phyloP scores from a whole-genome alignment of 2,113 vertebrate species.

The Zootoca vivipara region DNA sequence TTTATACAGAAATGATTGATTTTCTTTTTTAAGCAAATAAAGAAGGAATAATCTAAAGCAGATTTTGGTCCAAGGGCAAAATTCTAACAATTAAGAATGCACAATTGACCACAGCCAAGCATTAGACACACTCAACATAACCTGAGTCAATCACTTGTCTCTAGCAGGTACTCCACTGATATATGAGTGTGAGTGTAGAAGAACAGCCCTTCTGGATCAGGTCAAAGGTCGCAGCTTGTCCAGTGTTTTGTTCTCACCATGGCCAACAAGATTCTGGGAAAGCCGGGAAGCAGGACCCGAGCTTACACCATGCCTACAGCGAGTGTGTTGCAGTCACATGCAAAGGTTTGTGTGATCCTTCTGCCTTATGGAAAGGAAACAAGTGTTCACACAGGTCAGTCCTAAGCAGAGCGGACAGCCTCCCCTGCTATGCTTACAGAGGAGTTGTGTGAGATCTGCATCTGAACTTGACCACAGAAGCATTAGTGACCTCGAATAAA shows the following conservation, averaged over 20 bases:
- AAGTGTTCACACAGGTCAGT: background rate
- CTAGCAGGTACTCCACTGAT: background rate
- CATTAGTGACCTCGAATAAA: background rate
- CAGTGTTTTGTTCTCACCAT: too few species aligned
- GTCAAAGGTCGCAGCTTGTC: too few species aligned
- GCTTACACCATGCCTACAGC: too few species aligned
- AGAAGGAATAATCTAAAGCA: background rate
- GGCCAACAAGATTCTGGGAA: too few species aligned
- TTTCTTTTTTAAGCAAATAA: background rate
- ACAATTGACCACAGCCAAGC: background rate
- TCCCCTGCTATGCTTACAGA: background rate
- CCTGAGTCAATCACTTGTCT: background rate
- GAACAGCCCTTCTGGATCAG: too few species aligned
- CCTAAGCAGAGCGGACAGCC: background rate
- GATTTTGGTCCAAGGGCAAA: too few species aligned
- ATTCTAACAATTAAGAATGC: too few species aligned
- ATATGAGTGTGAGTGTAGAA: background rate
- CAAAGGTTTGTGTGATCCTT: background rate
- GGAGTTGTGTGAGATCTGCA: background rate
- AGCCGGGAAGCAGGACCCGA: too few species aligned
- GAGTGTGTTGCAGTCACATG: too few species aligned
- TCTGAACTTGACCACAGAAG: background rate
- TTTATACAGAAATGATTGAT: background rate
- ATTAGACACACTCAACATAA: background rate
- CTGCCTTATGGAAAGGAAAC: background rate